A percentile compares a stretch with the other conserved stretches of the same genome.
Conservation (phyloP, 2,113 vertebrate species). For the Dicrurus megarhynchus region DNA sequence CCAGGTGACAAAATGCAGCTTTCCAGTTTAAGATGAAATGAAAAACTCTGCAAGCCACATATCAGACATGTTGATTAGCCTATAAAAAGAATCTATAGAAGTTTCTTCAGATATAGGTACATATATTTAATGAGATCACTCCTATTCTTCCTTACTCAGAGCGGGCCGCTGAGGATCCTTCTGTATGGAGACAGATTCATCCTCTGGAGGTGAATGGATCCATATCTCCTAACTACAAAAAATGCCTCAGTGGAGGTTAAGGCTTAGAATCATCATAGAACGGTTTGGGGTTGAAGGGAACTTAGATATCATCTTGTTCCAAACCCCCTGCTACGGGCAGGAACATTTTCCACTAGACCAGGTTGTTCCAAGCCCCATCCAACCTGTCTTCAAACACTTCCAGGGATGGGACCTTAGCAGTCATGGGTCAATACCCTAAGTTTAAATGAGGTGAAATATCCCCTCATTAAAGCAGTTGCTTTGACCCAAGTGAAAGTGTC, state of each 20-base stretch:
- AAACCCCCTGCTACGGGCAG: background rate
- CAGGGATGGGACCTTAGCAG: background rate
- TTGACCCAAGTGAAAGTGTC: background rate
- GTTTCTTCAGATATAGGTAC: background rate
- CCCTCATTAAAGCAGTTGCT: background rate
- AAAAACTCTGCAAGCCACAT: background rate
- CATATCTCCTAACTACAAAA: background rate
- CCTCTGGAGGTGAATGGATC: background rate
- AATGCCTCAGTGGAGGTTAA: background rate
- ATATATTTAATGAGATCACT: background rate
- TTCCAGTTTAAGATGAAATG: background rate
- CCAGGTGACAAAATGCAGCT: background rate
- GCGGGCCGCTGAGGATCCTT: background rate
- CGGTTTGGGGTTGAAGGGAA: background rate
- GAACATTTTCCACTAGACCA: background rate
- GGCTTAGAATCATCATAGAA: background rate
- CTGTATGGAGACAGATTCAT: background rate
- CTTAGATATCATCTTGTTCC: too few species aligned
- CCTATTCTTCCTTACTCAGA: background rate
- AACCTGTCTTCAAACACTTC: background rate
- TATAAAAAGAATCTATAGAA: background rate
- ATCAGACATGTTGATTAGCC: rapidly evolving
- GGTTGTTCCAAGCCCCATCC: background rate
- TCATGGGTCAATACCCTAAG: background rate
- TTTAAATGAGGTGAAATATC: background rate